phyloP scores from a whole-genome alignment of 2,113 vertebrate genomes.

The Gasterosteus aculeatus region DNA sequence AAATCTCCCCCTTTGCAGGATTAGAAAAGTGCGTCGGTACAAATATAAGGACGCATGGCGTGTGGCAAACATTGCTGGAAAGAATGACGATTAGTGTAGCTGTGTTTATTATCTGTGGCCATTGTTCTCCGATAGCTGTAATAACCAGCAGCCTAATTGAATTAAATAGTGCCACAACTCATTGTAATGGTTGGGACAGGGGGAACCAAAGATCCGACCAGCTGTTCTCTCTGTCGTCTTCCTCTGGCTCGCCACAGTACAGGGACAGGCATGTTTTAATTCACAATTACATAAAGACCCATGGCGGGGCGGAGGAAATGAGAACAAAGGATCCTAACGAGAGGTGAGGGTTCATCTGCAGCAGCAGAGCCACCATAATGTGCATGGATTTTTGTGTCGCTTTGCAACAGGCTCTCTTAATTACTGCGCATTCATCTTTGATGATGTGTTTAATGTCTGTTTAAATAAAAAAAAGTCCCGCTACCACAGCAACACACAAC shows the following conservation, averaged over 20 bases:
- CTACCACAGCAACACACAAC: not conserved
- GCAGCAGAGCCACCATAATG: slow-evolving; percentile 8
- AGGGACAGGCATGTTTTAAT: slow-evolving; percentile 53
- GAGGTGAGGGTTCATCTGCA: slow-evolving; percentile 34
- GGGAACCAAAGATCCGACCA: slow-evolving; percentile 40
- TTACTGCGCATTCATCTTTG: slow-evolving; percentile 14
- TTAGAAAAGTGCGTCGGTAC: slow-evolving; percentile 15
- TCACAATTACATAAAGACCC: slow-evolving; percentile 36
- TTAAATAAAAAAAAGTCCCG: slow-evolving; percentile 16
- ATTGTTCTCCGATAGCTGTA: slow-evolving; percentile 53
- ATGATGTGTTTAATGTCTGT: slow-evolving; percentile 11
- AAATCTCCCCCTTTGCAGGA: not conserved
- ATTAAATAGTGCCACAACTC: slow-evolving; percentile 60
- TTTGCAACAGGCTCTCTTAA: slow-evolving; percentile 34
- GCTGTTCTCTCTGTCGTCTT: slow-evolving; percentile 49
- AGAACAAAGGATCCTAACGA: slow-evolving; percentile 47
- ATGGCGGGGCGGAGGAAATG: slow-evolving; percentile 1
- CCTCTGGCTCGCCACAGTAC: slow-evolving; percentile 3
- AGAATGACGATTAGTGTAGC: slow-evolving; percentile 28
- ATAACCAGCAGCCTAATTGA: slow-evolving; percentile 56
- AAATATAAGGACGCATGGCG: not conserved
- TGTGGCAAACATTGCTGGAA: not conserved
- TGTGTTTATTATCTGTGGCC: slow-evolving; percentile 37
- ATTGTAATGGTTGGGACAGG: slow-evolving; percentile 43
- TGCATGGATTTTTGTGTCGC: not conserved